phyloP scores from a whole-genome alignment of 2,113 vertebrate species.

The Quiscalus mexicanus region DNA sequence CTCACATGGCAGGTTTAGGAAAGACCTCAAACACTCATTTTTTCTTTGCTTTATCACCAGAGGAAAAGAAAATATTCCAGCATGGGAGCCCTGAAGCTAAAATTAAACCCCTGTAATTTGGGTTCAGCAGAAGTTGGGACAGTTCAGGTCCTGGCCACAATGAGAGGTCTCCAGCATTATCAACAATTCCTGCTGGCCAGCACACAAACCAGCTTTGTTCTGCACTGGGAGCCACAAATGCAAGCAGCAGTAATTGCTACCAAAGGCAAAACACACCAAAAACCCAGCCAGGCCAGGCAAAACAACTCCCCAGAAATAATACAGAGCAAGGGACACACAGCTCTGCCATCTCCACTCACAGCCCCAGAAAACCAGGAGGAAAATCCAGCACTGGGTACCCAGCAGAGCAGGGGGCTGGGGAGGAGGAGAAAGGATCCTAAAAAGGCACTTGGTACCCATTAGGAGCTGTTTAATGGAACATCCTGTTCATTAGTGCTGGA shows the following conservation, averaged over 20 bases:
- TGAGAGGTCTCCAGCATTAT: slow-evolving; percentile 32
- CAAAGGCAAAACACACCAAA: slow-evolving; percentile 25
- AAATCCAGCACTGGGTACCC: not conserved
- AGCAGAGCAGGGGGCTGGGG: not conserved
- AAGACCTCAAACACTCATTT: not conserved
- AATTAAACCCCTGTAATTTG: slow-evolving; percentile 24
- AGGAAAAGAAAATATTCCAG: not conserved
- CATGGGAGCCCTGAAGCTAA: not conserved
- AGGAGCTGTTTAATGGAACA: slow-evolving; percentile 6
- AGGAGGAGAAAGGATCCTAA: not conserved
- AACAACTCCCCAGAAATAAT: not conserved
- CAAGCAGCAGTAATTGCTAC: slow-evolving; percentile 47
- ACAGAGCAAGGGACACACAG: not conserved
- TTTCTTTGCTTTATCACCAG: not conserved
- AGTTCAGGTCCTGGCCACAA: slow-evolving; percentile 36
- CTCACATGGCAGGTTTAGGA: not conserved
- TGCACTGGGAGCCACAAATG: slow-evolving; percentile 43
- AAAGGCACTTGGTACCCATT: not conserved
- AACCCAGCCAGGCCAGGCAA: not conserved
- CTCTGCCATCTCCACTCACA: not conserved
- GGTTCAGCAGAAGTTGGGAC: slow-evolving; percentile 2
- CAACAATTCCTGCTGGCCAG: slow-evolving; percentile 31
- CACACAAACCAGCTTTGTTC: slow-evolving; percentile 56
- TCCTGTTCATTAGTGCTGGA: slow-evolving; percentile 1
- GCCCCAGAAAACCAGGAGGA: not conserved